These are phyloP conservation scores for Muscina levida DNA, from an alignment of 2,888 invertebrate genomes.

Conservation along the genomic window DNA sequence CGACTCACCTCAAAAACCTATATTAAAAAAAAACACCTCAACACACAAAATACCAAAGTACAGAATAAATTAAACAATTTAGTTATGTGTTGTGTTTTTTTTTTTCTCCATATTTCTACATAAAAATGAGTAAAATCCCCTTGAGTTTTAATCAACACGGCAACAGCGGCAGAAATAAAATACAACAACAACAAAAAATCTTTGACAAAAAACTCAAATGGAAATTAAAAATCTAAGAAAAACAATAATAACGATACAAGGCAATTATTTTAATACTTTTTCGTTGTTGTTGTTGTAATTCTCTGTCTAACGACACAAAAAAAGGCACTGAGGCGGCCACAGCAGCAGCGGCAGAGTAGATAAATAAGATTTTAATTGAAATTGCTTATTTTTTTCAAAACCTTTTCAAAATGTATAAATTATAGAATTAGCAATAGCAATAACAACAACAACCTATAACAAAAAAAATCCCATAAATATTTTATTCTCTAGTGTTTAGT, in stretches of 20 bases:
- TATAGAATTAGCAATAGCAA: conserved; percentile 40
- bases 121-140: conserved; percentile 64
- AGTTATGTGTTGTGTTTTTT: too few relatives aligned
- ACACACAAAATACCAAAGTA: conserved; percentile 26
- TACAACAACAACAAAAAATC: conserved; percentile 2
- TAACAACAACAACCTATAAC: conserved; percentile 38
- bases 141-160: conserved; percentile 64
- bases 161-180: not conserved
- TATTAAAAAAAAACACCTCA: conserved; percentile 8
- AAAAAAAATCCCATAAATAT: conserved; percentile 5
- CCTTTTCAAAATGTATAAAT: conserved; percentile 58
- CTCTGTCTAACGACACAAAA: not conserved
- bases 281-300: too few relatives aligned
- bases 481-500: not conserved
- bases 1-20: not conserved
- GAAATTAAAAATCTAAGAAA: conserved; percentile 58
- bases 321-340: conserved; percentile 1
- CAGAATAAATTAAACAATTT: conserved; percentile 65
- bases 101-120: conserved; percentile 38
- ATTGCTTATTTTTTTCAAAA: conserved; percentile 58
- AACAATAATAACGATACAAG: conserved; percentile 60
- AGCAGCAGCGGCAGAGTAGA: conserved; percentile 49
- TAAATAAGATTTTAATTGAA: conserved; percentile 65
- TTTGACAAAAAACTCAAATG: conserved; percentile 57
- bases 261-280: conserved; percentile 63